Evolutionary conservation across 2,888 invertebrate genomes (phyloP), one percentile per base, ranked within the genome.

Genomic region (Protula sp.): DNA sequence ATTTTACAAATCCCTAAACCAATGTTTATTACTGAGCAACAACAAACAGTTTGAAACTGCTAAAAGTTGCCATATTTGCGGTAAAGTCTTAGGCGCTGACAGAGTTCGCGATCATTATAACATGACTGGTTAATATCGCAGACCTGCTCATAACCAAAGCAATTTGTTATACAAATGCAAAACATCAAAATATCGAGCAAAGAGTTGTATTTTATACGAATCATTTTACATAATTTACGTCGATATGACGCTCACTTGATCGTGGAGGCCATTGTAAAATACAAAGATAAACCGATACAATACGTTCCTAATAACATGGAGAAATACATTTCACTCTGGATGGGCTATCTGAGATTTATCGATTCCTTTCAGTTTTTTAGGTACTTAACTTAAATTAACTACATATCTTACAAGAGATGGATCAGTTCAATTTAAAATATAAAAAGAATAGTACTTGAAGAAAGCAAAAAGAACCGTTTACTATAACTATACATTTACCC

Each of bases 191-290:
- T n/a, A n/a, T n/a, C 58, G n/a, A n/a, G n/a, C n/a, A n/a, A n/a
- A n/a, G n/a, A n/a, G n/a, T n/a, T n/a, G n/a, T n/a, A n/a, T n/a
- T n/a, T n/a, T n/a, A n/a, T n/a, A n/a, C n/a, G n/a, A n/a, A n/a
- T n/a, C n/a, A 45, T 58, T 9, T 63, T 63, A 24, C 60, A 63
- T 51, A 60, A 63, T 28, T 29, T 61, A 1, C 1, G 57, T 22
- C 59, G 61, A 3, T 61, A 56, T 47, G 64, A 64, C n/a, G 27
- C 26, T 22, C 64, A 64, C 47, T 45, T 64, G 1, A 47, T 64
- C 14, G 59, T 59, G 47, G 50, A n/a, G n/a, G n/a, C n/a, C n/a
- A n/a, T n/a, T n/a, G n/a, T n/a, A n/a, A n/a, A n/a, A n/a, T n/a
- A n/a, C 3, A 56, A 62, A 47, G 59, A 61, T 45, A 65, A 60